Evolutionary conservation across 2,113 vertebrate species (phyloP), one percentile per base, ranked within the genome.

Genomic region (Synodontis membranacea): DNA sequence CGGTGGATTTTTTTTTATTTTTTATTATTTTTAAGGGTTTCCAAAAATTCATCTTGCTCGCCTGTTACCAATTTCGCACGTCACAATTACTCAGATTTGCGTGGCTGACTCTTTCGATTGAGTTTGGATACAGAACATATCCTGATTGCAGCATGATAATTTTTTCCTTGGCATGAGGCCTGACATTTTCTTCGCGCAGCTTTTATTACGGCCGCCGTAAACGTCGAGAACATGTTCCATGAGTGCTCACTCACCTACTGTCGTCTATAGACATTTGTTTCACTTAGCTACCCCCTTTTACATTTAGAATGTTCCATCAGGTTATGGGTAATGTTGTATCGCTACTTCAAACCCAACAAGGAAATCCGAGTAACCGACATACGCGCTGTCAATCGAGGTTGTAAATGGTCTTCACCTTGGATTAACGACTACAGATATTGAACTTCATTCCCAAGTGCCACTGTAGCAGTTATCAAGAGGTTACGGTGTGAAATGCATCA

Each of bases 401-500:
- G 86, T 58, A 83, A 89, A 89, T 42, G 66, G 76, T 42, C 21
- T 68, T 56, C n/a, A 2, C 76, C 34, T 60, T 82, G 66, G 85
- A 87, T 72, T 68, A 82, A 66, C n/a, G 23, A 82, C 86, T 66
- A 76, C 56, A 28, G n/a, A 56, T 17, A 60, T 19, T 82, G 85
- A 84, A 80, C 81, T 58, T 84, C 50, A 74, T 39, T 87, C 80
- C 80, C 83, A 31, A 80, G 87, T 78, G 66, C 37, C n/a, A 50
- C 28, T 31, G 50, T 6, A n/a, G 44, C 56, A 52, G 78, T 39
- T 39, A 79, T 52, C 23, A 70, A 82, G 82, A 90, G 86, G 83
- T 87, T 87, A 87, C 78, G 84, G 84, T 79, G 84, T 66, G 85
- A 90, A 89, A 91, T 88, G 91, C 91, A 88, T 93, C 90, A 87